phyloP scores from a whole-genome alignment of 2,888 invertebrate genomes.

The Villa cingulata region DNA sequence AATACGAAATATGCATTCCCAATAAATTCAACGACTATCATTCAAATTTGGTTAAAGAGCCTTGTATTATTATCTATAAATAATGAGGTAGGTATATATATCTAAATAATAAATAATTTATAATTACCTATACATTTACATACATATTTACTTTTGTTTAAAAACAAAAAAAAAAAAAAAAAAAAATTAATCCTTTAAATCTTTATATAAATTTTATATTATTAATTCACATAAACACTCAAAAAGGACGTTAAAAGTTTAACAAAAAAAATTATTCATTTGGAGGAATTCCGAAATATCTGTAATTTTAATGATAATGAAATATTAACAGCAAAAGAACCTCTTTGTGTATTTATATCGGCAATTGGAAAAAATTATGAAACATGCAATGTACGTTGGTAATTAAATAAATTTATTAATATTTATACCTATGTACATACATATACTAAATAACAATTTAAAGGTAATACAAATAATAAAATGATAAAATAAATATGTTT shows the following conservation, averaged over 20 bases:
- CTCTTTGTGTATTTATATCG: constrained; percentile 29
- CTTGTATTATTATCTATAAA: constrained; percentile 27
- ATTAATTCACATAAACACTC: not conserved
- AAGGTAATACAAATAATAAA: no score
- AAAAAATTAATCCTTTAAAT: not conserved
- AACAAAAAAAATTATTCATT: constrained; percentile 20
- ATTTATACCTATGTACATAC: no score
- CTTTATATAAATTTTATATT: not conserved
- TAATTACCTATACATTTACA: no score
- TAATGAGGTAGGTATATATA: constrained; percentile 27
- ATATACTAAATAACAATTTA: no score
- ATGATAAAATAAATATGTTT: not conserved
- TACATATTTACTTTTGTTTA: no score
- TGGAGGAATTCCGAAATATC: constrained; percentile 25
- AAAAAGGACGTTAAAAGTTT: constrained; percentile 24
- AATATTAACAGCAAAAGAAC: constrained; percentile 26
- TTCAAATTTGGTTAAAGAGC: constrained; percentile 32
- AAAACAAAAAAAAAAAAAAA: not conserved
- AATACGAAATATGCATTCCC: constrained; percentile 15
- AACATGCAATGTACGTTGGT: constrained; percentile 7
- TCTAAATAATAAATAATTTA: no score
- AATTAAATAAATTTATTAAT: no score
- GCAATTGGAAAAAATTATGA: constrained; percentile 24
- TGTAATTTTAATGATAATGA: constrained; percentile 18
- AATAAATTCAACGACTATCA: constrained; percentile 20